These are phyloP conservation scores for Eudemis profundana DNA, from an alignment of 2,888 invertebrate species.

Conservation along the genomic window DNA sequence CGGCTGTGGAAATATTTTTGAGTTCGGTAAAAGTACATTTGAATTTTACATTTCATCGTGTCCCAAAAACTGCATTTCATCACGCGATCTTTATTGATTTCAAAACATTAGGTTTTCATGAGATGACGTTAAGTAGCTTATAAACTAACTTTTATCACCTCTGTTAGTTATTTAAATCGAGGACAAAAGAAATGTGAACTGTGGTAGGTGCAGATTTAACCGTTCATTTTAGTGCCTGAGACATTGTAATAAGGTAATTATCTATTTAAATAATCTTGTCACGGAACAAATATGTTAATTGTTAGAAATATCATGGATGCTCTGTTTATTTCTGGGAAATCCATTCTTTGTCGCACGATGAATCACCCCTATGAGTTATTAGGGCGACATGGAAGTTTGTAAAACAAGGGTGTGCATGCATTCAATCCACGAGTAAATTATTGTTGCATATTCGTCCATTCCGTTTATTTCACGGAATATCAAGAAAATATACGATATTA, in stretches of 20 bases:
- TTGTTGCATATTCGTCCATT: background rate
- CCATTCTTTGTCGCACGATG: slow-evolving; percentile 72
- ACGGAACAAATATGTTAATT: background rate
- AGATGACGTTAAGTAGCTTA: slow-evolving; percentile 1
- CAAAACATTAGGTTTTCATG: background rate
- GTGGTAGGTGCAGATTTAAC: slow-evolving; percentile 23
- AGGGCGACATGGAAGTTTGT: slow-evolving; percentile 61
- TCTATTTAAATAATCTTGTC: background rate
- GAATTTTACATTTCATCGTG: slow-evolving; percentile 29
- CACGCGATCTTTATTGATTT: slow-evolving; percentile 10
- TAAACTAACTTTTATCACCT: slow-evolving; percentile 31
- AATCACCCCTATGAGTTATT: slow-evolving; percentile 75
- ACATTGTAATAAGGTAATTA: background rate
- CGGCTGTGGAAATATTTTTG: slow-evolving; percentile 54
- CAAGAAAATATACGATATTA: no score
- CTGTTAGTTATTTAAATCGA: slow-evolving; percentile 24
- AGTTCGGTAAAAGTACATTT: slow-evolving; percentile 43
- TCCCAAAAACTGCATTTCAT: slow-evolving; percentile 2
- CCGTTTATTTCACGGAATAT: no score
- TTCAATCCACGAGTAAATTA: slow-evolving; percentile 28
- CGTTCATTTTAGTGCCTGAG: slow-evolving; percentile 26
- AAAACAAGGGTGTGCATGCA: slow-evolving; percentile 55
- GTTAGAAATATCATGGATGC: slow-evolving; percentile 34
- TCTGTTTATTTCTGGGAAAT: slow-evolving; percentile 57
- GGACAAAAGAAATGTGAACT: slow-evolving; percentile 44